Evolutionary conservation across 1,140 invertebrate genomes (phyloP), one percentile per base, ranked within the genome.

Genomic region (Chironomus tepperi): DNA sequence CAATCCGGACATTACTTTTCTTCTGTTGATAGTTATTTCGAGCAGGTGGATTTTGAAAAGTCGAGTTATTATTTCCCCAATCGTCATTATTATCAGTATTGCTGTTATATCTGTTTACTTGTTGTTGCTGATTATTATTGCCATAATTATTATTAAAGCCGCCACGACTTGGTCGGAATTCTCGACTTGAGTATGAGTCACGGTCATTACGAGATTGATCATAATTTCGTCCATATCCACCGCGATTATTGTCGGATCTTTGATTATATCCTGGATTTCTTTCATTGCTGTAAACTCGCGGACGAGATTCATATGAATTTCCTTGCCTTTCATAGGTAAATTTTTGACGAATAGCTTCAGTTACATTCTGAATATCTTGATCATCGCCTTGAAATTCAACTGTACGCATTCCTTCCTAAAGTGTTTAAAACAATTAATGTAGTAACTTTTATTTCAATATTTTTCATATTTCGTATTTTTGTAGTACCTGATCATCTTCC

Each of bases 321-420:
- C 47, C 47, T 10, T n/a, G 10, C 2, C 47, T 1, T 57, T n/a
- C 47, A 57, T 10, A 2, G 0, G 19, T 0, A 10, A 19, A 70
- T 6, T 18, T 15, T 21, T 85, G 83, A 74, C 81, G 77, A 15
- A 84, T 81, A 5, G 84, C 80, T 74, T 87, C 7, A 19, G 18
- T 19, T 10, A 18, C 83, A 67, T 86, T 80, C 57, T 91, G 89
- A 73, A 88, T 75, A 8, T 81, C 77, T 77, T 87, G 84, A 0
- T 86, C 87, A 81, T 83, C 85, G 15, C 82, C 74, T 75, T 85
- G 83, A 12, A 84, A 83, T 73, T 86, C 83, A 75, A 81, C 78
- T 15, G 83, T 80, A 7, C 89, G 89, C 75, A 77, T 82, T 18
- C 90, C 76, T 24, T 79, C 85, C 1, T 89, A 78, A 19, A 83